phyloP scores from a whole-genome alignment of 2,888 invertebrate species.

The Lithophane ornitopus region DNA sequence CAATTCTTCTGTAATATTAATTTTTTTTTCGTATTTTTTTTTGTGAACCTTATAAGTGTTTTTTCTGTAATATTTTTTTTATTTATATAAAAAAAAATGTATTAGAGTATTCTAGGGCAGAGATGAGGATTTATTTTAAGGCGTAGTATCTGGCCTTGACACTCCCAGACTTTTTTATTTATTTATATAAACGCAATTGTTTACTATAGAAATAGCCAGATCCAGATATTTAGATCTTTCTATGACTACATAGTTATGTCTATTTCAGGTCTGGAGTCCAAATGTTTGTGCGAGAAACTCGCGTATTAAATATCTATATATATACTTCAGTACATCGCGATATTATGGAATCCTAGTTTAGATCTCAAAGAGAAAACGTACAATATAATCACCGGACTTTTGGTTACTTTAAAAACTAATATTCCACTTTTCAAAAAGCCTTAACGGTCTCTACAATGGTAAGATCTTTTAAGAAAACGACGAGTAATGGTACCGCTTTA shows the following conservation, averaged over 20 bases:
- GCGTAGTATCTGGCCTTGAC: constrained; percentile 9
- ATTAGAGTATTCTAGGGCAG: background rate
- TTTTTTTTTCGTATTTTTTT: too few species aligned
- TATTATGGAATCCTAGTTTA: background rate
- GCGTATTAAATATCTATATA: background rate
- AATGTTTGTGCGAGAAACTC: background rate
- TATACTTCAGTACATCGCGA: background rate
- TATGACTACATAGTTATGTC: background rate
- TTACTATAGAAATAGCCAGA: constrained; percentile 7
- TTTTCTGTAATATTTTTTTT: too few species aligned
- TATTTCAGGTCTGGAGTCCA: background rate
- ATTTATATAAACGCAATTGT: background rate
- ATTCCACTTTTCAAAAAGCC: background rate
- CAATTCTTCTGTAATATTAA: too few species aligned
- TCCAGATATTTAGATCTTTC: background rate
- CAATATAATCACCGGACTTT: background rate
- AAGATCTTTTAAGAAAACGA: constrained; percentile 43
- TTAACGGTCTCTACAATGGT: constrained; percentile 21
- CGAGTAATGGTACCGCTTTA: constrained; percentile 23
- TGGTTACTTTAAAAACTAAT: constrained; percentile 2
- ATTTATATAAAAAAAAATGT: too few species aligned
- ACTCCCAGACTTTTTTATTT: background rate
- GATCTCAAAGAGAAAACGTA: background rate
- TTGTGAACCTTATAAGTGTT: too few species aligned
- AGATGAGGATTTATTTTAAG: constrained; percentile 18